Evolutionary conservation across 2,797 vertebrate species (phyloP).

Genomic region (Sebastes nivosus): DNA sequence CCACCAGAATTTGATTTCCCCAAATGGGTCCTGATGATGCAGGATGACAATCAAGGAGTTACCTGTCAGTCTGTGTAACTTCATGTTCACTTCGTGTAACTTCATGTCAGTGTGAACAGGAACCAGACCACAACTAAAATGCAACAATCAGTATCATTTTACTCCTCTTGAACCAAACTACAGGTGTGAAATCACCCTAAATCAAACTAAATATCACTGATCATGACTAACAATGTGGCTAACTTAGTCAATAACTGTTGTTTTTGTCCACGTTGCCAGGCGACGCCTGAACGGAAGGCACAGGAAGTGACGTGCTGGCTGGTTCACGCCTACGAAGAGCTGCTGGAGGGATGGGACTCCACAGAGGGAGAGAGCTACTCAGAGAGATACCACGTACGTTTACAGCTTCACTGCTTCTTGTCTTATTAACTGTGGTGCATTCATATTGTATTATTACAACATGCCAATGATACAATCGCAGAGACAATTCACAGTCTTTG

Average conservation of each 20-base stretch:
- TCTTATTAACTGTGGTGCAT: not conserved
- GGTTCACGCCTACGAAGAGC: conserved; percentile 84
- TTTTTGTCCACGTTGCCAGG: conserved; percentile 49
- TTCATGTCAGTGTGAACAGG: not conserved
- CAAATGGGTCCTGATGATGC: not conserved
- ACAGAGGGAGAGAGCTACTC: conserved; percentile 86
- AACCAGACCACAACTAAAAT: not conserved
- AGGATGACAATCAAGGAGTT: not conserved
- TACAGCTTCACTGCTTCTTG: too few relatives aligned
- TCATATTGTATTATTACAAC: not conserved
- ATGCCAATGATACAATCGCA: too few relatives aligned
- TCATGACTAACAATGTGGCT: not conserved
- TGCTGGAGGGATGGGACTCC: conserved; percentile 85
- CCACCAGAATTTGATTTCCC: not conserved
- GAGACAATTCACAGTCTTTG: not conserved
- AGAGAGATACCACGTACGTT: conserved; percentile 88
- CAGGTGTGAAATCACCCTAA: not conserved
- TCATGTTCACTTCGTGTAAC: not conserved
- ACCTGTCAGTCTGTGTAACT: not conserved
- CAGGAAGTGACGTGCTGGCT: conserved; percentile 89
- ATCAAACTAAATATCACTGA: too few relatives aligned
- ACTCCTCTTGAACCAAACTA: too few relatives aligned
- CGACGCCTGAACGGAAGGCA: conserved; percentile 76
- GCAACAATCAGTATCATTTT: not conserved
- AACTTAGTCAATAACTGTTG: not conserved